A percentile compares a stretch with the other conserved stretches of the same genome.
Evolutionary conservation across 2,113 vertebrate species (phyloP).

Genomic region (Mormoops blainvillei): DNA sequence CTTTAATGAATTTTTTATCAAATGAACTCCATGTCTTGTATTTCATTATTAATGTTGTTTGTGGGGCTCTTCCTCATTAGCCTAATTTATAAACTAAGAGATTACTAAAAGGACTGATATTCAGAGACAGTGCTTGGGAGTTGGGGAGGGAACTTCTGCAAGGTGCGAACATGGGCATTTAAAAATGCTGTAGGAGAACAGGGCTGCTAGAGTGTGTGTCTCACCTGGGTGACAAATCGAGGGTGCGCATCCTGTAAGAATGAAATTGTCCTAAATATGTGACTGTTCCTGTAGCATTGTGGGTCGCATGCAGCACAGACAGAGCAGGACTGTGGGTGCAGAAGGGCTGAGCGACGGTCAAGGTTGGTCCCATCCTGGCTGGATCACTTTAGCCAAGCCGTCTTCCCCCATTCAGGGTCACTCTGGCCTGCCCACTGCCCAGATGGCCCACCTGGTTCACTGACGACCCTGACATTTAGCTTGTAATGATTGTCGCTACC

Average conservation of each 20-base stretch:
- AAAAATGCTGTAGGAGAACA: not conserved
- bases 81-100: constrained; percentile 50
- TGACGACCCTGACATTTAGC: not conserved
- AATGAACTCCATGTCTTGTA: constrained; percentile 55
- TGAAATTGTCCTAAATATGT: not conserved
- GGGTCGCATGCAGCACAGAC: not conserved
- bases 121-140: not conserved
- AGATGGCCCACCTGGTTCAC: not conserved
- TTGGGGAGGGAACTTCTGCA: not conserved
- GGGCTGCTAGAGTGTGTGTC: not conserved
- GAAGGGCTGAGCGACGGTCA: not conserved
- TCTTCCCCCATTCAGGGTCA: not conserved
- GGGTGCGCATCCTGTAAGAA: not conserved
- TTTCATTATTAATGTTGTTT: constrained; percentile 74
- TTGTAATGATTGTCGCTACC: not conserved
- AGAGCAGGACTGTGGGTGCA: not conserved
- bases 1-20: constrained; percentile 76
- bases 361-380: not conserved
- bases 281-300: not conserved
- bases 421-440: not conserved
- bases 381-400: not conserved
- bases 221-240: not conserved
- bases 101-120: not conserved
- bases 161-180: not conserved
- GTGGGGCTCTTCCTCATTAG: constrained; percentile 36